Base-by-base conservation (phyloP, 2,113 vertebrate species). In the Redunca redunca region DNA sequence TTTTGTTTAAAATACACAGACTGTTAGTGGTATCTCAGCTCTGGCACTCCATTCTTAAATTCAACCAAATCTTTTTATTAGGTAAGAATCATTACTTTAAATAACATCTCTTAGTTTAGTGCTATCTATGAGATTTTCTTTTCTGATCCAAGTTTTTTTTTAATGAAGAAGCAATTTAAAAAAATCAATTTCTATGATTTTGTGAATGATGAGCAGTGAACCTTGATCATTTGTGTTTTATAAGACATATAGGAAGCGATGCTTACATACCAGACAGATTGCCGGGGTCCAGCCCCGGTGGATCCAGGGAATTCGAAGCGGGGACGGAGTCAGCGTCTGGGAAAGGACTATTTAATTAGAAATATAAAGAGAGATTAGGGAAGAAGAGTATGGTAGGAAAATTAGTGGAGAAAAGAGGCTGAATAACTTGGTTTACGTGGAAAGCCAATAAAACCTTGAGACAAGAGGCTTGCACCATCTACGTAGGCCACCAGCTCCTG, bases 21-120 rank as follows among this genome's bases (percentile, higher is more conserved):
- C 50, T 78, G 0, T 64, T 80, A 89, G 36, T 94, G 67, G n/a
- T 92, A 6, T 58, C 28, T 87, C 28, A 92, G 21, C 33, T 92
- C 16, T 90, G 50, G 40, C 21, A 77, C 86, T 93, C 62, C 53
- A 93, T 89, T 96, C 6, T 95, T 88, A 83, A 93, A 78, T 90
- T 57, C 13, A 94, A 14, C 7, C 43, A 78, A 7, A 87, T 83
- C 53, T 82, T 93, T 80, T 52, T 53, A 85, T 52, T 89, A 85
- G 43, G 1, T 58, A 58, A 77, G 21, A 94, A 46, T 88, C 17
- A 30, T 71, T 46, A 88, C 92, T 89, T 95, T 33, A 43, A 11
- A 88, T 92, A 89, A 55, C 21, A 77, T 50, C 40, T 81, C 13
- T 60, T 83, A 94, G 52, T 25, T 4, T 84, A 91, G 3, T 87